Evolutionary conservation across 2,113 vertebrate species (phyloP).

Genomic region (Tragelaphus scriptus): DNA sequence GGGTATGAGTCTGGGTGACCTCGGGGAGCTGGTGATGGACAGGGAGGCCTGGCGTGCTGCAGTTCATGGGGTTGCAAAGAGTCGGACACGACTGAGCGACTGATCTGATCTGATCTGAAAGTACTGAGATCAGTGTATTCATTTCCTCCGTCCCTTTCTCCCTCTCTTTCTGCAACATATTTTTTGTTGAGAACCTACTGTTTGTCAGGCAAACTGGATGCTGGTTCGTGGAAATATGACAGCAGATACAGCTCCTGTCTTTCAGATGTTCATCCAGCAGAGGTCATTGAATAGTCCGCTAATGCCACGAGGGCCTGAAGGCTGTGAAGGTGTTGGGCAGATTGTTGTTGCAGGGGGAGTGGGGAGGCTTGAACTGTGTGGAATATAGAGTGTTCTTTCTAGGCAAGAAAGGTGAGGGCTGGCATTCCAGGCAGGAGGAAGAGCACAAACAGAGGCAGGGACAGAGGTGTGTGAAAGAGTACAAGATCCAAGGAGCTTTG

Average conservation of each 20-base stretch:
- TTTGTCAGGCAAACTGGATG: not conserved
- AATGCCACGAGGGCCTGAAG: not conserved
- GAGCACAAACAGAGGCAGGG: not conserved
- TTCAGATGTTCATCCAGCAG: not conserved
- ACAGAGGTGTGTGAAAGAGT: not conserved
- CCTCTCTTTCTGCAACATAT: not conserved
- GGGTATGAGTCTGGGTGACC: too few species aligned
- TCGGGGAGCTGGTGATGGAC: too few species aligned
- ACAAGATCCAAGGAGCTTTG: not conserved
- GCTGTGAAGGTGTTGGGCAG: too few species aligned
- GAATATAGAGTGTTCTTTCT: not conserved
- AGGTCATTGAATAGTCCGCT: not conserved
- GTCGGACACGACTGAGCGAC: too few species aligned
- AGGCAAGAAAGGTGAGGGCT: not conserved
- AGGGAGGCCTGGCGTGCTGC: too few species aligned
- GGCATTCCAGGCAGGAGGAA: not conserved
- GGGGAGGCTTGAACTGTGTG: not conserved
- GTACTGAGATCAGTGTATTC: not conserved
- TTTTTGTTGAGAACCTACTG: not conserved
- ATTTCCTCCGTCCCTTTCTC: not conserved
- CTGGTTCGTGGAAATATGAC: not conserved
- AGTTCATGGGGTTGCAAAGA: too few species aligned
- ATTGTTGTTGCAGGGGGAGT: not conserved
- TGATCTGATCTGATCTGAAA: too few species aligned
- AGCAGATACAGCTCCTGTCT: not conserved